Percentiles rank a stretch among this genome's conserved stretches.
phyloP scores from a whole-genome alignment of 2,888 invertebrate genomes.

The Melanostoma mellinum region DNA sequence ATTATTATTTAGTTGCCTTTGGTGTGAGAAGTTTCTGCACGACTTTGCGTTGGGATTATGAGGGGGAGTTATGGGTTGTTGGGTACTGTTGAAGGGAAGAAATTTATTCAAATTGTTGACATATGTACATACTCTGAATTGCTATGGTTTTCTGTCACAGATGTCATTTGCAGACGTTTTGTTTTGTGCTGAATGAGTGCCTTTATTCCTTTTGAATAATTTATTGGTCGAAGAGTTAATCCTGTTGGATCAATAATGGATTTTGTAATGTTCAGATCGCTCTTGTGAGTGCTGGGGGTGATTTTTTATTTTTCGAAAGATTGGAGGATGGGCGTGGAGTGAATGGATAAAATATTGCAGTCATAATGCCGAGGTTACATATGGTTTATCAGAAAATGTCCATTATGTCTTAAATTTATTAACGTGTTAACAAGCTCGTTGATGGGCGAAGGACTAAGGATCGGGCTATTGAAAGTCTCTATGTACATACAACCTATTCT shows the following conservation, averaged over 20 bases:
- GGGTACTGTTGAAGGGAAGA: background rate
- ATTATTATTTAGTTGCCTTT: background rate
- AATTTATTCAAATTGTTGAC: constrained; percentile 65
- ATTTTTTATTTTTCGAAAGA: constrained; percentile 7
- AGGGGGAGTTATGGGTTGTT: no score
- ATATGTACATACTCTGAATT: constrained; percentile 62
- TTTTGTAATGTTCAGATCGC: constrained; percentile 9
- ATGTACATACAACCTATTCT: no score
- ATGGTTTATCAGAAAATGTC: constrained; percentile 33
- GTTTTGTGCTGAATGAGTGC: constrained; percentile 45
- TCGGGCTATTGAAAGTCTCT: no score
- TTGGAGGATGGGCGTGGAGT: background rate
- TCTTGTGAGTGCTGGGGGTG: background rate
- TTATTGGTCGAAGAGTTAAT: constrained; percentile 65
- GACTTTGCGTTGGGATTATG: background rate
- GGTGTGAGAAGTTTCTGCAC: background rate
- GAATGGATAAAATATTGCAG: constrained; percentile 37
- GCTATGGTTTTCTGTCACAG: constrained; percentile 64
- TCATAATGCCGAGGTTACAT: constrained; percentile 45
- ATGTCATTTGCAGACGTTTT: constrained; percentile 66
- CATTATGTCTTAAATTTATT: constrained; percentile 60
- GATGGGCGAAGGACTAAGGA: constrained; percentile 1
- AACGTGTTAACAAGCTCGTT: constrained; percentile 45
- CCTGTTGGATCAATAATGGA: constrained; percentile 60
- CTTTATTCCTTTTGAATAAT: constrained; percentile 53